These are phyloP conservation scores for Probosciger aterrimus DNA, from an alignment of 2,113 vertebrate species.

Conservation along the genomic window DNA sequence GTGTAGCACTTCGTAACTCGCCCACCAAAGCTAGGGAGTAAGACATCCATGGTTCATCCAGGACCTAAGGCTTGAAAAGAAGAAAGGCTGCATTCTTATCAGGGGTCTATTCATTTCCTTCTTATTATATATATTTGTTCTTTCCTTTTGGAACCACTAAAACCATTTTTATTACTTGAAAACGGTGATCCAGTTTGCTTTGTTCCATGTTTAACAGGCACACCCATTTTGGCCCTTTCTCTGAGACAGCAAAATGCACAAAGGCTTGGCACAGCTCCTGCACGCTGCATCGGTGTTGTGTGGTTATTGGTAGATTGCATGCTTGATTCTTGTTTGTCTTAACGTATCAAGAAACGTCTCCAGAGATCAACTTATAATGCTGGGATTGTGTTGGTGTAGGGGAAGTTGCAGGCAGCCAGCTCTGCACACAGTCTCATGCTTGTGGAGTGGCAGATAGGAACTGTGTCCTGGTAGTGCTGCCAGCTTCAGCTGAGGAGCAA, in stretches of 20 bases:
- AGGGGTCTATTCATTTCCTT: not conserved
- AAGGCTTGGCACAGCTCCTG: not conserved
- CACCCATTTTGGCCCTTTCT: not conserved
- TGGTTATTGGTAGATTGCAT: not conserved
- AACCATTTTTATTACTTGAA: not conserved
- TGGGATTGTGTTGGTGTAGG: not conserved
- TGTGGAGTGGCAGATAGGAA: not conserved
- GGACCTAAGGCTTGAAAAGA: not conserved
- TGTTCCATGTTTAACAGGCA: not conserved
- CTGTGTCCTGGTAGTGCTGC: not conserved
- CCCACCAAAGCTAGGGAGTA: not conserved
- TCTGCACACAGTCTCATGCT: not conserved
- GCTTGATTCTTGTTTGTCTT: not conserved
- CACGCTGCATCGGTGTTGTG: not conserved
- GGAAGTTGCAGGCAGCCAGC: not conserved
- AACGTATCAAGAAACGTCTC: fast-evolving
- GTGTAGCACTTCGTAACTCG: not conserved
- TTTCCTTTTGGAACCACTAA: not conserved
- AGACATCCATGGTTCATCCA: not conserved
- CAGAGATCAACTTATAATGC: not conserved
- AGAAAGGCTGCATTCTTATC: not conserved
- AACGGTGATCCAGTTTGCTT: not conserved
- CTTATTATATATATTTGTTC: not conserved
- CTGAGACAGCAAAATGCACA: not conserved
- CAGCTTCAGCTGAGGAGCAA: not conserved